Conservation (phyloP, 2,113 vertebrate species). For the Tringa solitaria region DNA sequence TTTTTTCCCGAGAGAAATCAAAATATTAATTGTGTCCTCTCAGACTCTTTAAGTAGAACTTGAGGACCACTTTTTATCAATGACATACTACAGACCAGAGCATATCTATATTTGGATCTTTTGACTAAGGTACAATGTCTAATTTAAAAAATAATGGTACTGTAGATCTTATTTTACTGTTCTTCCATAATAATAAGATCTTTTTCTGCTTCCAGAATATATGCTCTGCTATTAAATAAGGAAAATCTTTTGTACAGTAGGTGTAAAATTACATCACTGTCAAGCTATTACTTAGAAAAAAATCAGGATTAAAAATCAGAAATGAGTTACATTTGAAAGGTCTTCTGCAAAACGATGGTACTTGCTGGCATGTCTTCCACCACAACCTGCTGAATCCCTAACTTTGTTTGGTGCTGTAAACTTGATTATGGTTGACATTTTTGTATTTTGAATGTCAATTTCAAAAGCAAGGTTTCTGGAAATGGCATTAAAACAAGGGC, state of each 20-base stretch:
- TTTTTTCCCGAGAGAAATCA: not conserved
- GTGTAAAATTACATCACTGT: constrained; percentile 33
- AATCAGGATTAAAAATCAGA: constrained; percentile 13
- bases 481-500: not conserved
- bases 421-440: not conserved
- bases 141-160: constrained; percentile 55
- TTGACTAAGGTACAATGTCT: constrained; percentile 49
- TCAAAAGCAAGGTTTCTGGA: not conserved
- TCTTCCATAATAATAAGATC: constrained; percentile 35
- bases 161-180: constrained; percentile 40
- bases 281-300: constrained; percentile 41
- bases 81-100: not conserved
- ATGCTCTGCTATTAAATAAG: constrained; percentile 58
- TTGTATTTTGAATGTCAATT: not conserved
- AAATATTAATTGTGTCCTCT: constrained; percentile 22
- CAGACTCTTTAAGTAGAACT: not conserved
- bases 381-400: not conserved
- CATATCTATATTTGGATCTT: constrained; percentile 58
- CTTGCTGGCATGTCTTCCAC: not conserved
- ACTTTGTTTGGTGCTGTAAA: not conserved
- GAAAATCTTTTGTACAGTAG: constrained; percentile 44
- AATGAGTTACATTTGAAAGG: not conserved
- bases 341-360: not conserved
- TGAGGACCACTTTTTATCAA: not conserved
- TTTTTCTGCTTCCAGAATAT: constrained; percentile 48